Percentiles rank a stretch among this genome's conserved stretches.
Conservation (phyloP, 2,113 vertebrate species). For the Halcyon malimbica region DNA sequence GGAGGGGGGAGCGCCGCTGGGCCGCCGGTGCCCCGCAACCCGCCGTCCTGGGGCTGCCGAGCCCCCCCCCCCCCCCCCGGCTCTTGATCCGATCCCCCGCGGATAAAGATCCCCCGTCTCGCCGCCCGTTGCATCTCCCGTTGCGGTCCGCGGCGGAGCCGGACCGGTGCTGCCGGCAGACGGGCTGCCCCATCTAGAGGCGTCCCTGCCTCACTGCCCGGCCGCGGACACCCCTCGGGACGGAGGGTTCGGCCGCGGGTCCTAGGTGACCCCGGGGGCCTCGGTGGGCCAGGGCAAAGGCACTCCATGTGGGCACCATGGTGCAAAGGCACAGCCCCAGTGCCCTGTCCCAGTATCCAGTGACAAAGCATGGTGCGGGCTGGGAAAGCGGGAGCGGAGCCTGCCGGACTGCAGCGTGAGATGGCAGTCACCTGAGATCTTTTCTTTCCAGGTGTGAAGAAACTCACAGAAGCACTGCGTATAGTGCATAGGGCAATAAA, state of each 20-base stretch:
- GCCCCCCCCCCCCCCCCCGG: background rate
- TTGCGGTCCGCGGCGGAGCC: background rate
- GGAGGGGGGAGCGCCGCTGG: too few species aligned
- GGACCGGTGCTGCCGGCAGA: background rate
- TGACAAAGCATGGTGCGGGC: background rate
- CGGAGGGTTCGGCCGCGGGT: background rate
- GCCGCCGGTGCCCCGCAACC: too few species aligned
- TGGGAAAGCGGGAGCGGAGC: background rate
- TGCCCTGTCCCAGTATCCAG: accelerated
- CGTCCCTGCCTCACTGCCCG: background rate
- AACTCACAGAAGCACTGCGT: accelerated
- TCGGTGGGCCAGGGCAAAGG: background rate
- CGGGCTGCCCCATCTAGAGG: slow-evolving; percentile 49
- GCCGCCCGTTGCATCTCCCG: background rate
- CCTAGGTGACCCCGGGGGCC: background rate
- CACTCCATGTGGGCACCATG: accelerated
- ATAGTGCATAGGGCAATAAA: accelerated
- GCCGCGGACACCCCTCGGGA: background rate
- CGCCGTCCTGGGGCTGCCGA: too few species aligned
- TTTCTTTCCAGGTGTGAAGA: background rate
- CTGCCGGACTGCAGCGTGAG: background rate
- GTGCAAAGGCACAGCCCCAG: background rate
- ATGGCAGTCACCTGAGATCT: accelerated
- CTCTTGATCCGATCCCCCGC: background rate
- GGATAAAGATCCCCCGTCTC: too few species aligned